Percentiles rank a stretch among this genome's conserved stretches.
Conservation (phyloP, 1,140 invertebrate genomes). For the Drosophila persimilis region DNA sequence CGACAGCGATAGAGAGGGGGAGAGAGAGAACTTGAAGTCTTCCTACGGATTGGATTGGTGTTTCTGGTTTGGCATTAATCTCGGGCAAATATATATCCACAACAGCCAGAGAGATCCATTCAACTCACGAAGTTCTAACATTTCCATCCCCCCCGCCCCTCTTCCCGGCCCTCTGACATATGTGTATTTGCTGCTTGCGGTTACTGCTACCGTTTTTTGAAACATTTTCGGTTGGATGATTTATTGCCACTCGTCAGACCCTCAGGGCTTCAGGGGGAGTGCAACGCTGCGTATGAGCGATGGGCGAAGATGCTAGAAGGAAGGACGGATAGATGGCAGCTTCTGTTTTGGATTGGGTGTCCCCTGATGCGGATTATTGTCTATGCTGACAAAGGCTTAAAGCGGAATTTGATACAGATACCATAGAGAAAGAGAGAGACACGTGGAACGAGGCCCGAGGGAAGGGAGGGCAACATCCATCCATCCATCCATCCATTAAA, state of each 20-base stretch:
- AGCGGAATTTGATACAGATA: conserved; percentile 60
- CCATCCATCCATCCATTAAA: conserved; percentile 50
- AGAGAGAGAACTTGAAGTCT: conserved; percentile 55
- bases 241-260: conserved; percentile 58
- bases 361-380: conserved; percentile 26
- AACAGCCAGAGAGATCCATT: conserved; percentile 24
- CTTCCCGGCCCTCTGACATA: not conserved
- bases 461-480: too few species aligned
- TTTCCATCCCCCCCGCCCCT: not conserved
- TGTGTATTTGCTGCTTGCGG: conserved; percentile 3
- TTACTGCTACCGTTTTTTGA: conserved; percentile 20
- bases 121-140: conserved; percentile 20
- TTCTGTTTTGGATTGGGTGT: too few species aligned
- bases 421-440: too few species aligned
- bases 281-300: conserved; percentile 69
- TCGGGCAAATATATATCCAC: conserved; percentile 47
- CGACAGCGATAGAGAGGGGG: too few species aligned
- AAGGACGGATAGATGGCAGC: not conserved
- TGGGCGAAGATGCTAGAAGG: conserved; percentile 14
- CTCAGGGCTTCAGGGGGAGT: conserved; percentile 1
- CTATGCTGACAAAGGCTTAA: conserved; percentile 66
- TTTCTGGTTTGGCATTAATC: conserved; percentile 38
- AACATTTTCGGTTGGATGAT: conserved; percentile 63
- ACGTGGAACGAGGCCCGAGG: too few species aligned
- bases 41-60: conserved; percentile 12